These are phyloP conservation scores for Microchirus variegatus DNA, from an alignment of 2,797 vertebrate species.

Conservation along the genomic window DNA sequence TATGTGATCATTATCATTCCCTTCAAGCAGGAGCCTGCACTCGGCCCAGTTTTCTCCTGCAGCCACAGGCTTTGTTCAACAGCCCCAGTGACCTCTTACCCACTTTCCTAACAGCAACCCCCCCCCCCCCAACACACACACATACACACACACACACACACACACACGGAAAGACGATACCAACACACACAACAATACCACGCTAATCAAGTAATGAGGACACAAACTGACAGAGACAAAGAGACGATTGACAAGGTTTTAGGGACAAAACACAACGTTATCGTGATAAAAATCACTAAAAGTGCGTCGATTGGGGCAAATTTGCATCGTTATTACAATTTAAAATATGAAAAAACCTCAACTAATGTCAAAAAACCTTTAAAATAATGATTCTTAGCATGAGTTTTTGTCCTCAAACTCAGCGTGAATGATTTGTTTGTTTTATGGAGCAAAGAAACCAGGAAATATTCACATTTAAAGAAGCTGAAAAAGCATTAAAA, in stretches of 20 bases:
- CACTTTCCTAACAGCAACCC: slow-evolving; percentile 33
- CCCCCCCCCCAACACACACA: neutral
- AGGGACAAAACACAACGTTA: too few species aligned
- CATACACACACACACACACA: neutral
- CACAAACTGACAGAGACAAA: neutral
- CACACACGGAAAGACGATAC: neutral
- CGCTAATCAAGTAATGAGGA: neutral
- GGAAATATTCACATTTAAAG: too few species aligned
- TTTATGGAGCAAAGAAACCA: too few species aligned
- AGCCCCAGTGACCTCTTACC: slow-evolving; percentile 65
- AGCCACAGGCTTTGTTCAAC: slow-evolving; percentile 12
- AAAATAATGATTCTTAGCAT: too few species aligned
- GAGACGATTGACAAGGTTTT: neutral
- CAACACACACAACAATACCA: neutral
- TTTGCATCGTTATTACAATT: too few species aligned
- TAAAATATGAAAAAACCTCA: too few species aligned
- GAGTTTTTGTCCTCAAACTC: too few species aligned
- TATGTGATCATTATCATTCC: slow-evolving; percentile 14
- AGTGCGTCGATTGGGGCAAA: too few species aligned
- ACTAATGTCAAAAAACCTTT: too few species aligned
- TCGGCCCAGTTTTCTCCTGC: neutral
- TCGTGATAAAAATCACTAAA: too few species aligned
- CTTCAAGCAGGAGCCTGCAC: neutral
- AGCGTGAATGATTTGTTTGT: too few species aligned
- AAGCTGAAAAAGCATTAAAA: too few species aligned